phyloP scores from a whole-genome alignment of 1,140 invertebrate genomes.

The Drosophila nikananu region DNA sequence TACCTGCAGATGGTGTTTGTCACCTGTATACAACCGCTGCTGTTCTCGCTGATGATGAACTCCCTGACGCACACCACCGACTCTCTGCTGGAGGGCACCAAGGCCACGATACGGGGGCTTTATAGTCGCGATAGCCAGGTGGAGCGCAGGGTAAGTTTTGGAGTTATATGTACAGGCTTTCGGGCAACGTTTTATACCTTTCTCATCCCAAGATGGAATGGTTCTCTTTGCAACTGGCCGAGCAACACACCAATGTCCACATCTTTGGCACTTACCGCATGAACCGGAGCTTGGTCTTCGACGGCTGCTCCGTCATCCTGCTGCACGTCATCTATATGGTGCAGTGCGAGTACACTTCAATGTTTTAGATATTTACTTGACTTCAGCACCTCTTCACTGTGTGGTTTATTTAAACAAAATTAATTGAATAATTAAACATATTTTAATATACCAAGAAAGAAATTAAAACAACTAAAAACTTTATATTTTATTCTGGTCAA shows the following conservation, averaged over 20 bases:
- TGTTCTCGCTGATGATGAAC: slow-evolving; percentile 13
- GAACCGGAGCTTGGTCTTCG: slow-evolving; percentile 32
- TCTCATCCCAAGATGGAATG: slow-evolving; percentile 31
- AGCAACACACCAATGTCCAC: slow-evolving; percentile 33
- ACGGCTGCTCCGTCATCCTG: slow-evolving; percentile 19
- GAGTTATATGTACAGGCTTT: background rate
- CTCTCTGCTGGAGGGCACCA: slow-evolving; percentile 8
- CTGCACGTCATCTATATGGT: slow-evolving; percentile 55
- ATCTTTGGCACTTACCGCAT: slow-evolving; percentile 35
- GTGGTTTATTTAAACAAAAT: background rate
- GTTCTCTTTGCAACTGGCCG: slow-evolving; percentile 40
- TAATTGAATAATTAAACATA: background rate
- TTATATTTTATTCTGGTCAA: no score
- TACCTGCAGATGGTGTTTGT: slow-evolving; percentile 18
- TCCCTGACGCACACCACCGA: slow-evolving; percentile 9
- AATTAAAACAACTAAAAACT: no score
- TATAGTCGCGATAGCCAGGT: background rate
- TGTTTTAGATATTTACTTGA: slow-evolving; percentile 1
- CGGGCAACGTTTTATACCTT: no score
- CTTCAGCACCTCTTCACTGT: background rate
- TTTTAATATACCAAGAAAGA: background rate
- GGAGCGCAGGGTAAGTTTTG: slow-evolving; percentile 34
- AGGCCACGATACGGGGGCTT: background rate
- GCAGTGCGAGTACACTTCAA: slow-evolving; percentile 31
- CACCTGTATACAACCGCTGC: slow-evolving; percentile 14